Conservation (phyloP, 2,797 vertebrate genomes). For the Acestrorhynchus altus region DNA sequence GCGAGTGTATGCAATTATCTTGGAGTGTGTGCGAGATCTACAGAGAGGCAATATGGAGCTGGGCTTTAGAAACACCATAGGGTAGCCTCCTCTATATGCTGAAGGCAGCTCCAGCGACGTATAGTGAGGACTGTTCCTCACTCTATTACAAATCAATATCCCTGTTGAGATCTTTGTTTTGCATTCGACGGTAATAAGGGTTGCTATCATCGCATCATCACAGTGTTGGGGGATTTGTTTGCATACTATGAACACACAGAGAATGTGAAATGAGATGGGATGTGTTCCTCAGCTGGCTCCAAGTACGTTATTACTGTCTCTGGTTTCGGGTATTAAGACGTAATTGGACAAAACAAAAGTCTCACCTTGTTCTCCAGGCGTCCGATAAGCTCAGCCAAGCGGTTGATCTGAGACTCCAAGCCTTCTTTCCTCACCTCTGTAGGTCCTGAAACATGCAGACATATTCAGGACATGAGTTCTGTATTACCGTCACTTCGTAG, state of each 20-base stretch:
- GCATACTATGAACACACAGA: slow-evolving; percentile 1
- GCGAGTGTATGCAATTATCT: slow-evolving; percentile 38
- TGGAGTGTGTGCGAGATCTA: not conserved
- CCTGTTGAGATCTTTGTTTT: slow-evolving; percentile 16
- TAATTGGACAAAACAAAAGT: slow-evolving; percentile 4
- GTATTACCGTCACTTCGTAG: not conserved
- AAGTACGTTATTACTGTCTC: not conserved
- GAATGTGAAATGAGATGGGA: not conserved
- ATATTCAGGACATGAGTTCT: not conserved
- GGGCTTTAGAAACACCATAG: not conserved
- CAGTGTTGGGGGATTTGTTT: not conserved
- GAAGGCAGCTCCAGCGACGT: not conserved
- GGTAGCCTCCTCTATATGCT: not conserved
- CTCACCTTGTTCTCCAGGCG: slow-evolving; percentile 94
- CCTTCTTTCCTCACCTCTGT: slow-evolving; percentile 88
- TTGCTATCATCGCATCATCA: slow-evolving; percentile 4
- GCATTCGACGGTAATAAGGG: not conserved
- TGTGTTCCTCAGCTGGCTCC: not conserved
- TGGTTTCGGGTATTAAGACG: not conserved
- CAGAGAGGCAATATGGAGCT: slow-evolving; percentile 14
- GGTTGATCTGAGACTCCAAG: slow-evolving; percentile 91
- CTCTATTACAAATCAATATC: not conserved
- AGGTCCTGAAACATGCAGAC: slow-evolving; percentile 69
- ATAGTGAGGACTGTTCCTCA: not conserved
- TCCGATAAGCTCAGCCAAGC: slow-evolving; percentile 91